Evolutionary conservation across 1,140 invertebrate species (phyloP).

Genomic region (Octopus sinensis): DNA sequence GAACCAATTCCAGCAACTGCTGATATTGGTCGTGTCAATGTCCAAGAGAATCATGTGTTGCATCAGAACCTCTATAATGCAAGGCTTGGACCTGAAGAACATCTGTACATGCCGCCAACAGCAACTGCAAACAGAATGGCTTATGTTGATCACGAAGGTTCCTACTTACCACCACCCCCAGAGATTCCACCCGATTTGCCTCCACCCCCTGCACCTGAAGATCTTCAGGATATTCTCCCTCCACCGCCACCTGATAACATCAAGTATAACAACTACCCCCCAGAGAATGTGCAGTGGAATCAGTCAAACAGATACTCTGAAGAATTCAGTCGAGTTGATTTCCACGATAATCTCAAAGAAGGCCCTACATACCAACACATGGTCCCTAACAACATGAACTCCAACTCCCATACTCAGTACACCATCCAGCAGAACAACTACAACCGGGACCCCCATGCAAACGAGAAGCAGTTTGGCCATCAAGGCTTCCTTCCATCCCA

Average conservation of each 20-base stretch:
- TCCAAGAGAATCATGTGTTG: not conserved
- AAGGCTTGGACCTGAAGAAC: conserved; percentile 35
- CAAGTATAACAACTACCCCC: no score
- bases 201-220: conserved; percentile 40
- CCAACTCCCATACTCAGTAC: no score
- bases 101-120: conserved; percentile 32
- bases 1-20: conserved; percentile 27
- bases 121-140: conserved; percentile 24
- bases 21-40: conserved; percentile 38
- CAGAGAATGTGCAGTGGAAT: no score
- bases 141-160: conserved; percentile 15
- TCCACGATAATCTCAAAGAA: no score
- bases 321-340: no score
- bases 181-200: conserved; percentile 42
- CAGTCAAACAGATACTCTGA: no score
- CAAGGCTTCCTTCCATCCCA: no score
- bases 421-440: no score
- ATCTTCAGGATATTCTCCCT: conserved; percentile 42
- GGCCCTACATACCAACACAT: no score
- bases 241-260: conserved; percentile 37
- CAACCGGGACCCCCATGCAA: no score
- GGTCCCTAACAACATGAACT: no score
- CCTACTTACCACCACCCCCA: conserved; percentile 32
- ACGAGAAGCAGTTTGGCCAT: no score
- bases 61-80: conserved; percentile 7